Percentiles rank a stretch among this genome's conserved stretches.
Evolutionary conservation across 64 coral and sea anemone species (phyloP).

Genomic region (Hydrozoanthus tunicans): DNA sequence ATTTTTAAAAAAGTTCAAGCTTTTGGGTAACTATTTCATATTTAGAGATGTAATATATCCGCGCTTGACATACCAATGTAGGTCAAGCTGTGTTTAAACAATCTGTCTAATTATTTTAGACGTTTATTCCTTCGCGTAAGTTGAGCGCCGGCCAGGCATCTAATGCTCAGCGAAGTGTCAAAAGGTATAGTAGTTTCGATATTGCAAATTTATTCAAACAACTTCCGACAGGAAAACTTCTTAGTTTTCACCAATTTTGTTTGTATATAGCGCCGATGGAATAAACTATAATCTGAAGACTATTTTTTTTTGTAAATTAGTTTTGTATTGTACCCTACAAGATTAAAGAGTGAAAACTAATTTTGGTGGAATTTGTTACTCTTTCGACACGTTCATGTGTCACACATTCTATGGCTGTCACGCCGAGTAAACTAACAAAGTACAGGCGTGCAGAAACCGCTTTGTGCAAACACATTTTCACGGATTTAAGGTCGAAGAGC

Average conservation of each 20-base stretch:
- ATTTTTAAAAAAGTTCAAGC: neutral
- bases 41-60: slow-evolving; percentile 11
- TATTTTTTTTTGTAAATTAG: slow-evolving; percentile 4
- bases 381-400: slow-evolving; percentile 31
- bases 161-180: neutral
- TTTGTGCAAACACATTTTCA: no score
- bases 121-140: neutral
- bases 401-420: slow-evolving; percentile 9
- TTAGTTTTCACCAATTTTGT: neutral
- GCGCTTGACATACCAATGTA: neutral
- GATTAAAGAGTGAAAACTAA: slow-evolving; percentile 15
- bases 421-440: neutral
- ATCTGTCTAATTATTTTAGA: neutral
- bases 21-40: neutral
- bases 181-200: neutral
- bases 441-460: neutral
- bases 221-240: slow-evolving; percentile 17
- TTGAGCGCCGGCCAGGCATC: slow-evolving; percentile 1
- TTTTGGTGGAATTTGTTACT: slow-evolving; percentile 15
- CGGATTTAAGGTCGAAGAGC: no score
- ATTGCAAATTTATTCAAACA: slow-evolving; percentile 29
- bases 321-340: slow-evolving; percentile 33
- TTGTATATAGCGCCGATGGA: neutral
- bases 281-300: neutral
- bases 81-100: slow-evolving; percentile 16